phyloP scores from a whole-genome alignment of 2,113 vertebrate genomes.

The Potamarius usumacintae region DNA sequence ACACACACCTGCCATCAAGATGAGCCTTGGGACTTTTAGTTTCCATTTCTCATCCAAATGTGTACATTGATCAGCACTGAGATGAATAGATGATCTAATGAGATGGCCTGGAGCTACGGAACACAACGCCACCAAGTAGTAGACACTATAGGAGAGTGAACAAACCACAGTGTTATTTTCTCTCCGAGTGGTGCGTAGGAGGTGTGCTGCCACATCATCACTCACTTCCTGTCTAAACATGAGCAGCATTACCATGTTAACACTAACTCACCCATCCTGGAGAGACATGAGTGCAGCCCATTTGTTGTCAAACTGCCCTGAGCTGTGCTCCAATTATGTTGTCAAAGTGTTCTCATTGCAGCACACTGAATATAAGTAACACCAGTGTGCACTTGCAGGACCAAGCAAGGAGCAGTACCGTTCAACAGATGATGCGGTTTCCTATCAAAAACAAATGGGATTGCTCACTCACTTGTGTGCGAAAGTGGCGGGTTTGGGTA shows the following conservation, averaged over 20 bases:
- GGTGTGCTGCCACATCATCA: constrained; percentile 20
- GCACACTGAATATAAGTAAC: not conserved
- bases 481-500: not conserved
- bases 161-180: constrained; percentile 18
- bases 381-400: not conserved
- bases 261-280: constrained; percentile 27
- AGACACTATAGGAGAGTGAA: not conserved
- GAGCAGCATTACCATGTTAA: constrained; percentile 10
- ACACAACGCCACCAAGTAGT: not conserved
- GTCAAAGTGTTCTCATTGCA: not conserved
- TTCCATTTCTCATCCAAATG: not conserved
- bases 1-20: not conserved
- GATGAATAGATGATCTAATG: not conserved
- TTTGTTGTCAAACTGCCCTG: not conserved
- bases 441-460: not conserved
- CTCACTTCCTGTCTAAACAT: constrained; percentile 34
- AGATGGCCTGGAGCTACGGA: not conserved
- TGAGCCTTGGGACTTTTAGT: not conserved
- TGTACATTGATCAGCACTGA: not conserved
- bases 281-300: not conserved
- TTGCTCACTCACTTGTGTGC: not conserved
- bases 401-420: not conserved
- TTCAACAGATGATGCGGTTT: not conserved
- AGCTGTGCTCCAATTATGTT: not conserved
- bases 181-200: constrained; percentile 13